Percentiles rank a stretch among this genome's conserved stretches.
Conservation (phyloP, 92 coral and sea anemone species). For the Micromussa lordhowensis region DNA sequence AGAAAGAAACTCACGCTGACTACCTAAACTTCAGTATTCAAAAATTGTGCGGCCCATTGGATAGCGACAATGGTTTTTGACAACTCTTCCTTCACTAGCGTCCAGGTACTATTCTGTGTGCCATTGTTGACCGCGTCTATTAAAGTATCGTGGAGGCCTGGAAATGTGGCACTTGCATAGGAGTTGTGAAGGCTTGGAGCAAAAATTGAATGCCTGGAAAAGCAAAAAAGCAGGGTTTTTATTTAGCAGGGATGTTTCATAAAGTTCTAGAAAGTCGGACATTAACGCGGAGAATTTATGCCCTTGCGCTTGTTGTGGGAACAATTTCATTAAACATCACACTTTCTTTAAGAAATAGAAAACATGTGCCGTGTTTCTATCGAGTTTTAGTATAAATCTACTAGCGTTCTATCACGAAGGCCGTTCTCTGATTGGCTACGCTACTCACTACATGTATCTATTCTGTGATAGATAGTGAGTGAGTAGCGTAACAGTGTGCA, state of each 20-base stretch:
- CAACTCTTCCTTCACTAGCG: constrained; percentile 69
- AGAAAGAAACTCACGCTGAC: neutral
- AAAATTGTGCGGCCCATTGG: constrained; percentile 87
- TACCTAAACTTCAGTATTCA: constrained; percentile 58
- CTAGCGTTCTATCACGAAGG: too few species aligned
- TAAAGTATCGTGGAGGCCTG: constrained; percentile 95
- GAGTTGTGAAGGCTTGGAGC: constrained; percentile 93
- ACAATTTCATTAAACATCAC: neutral
- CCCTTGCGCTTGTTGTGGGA: neutral
- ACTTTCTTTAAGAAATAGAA: too few species aligned
- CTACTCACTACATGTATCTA: too few species aligned
- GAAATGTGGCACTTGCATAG: constrained; percentile 90
- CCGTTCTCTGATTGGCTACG: too few species aligned
- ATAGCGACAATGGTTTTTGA: constrained; percentile 72
- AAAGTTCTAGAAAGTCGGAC: too few species aligned
- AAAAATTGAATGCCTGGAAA: constrained; percentile 87
- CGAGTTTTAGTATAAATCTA: too few species aligned
- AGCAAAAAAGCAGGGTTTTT: neutral
- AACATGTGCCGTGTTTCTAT: too few species aligned
- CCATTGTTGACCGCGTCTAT: constrained; percentile 55
- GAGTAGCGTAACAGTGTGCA: too few species aligned
- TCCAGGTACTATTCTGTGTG: constrained; percentile 60
- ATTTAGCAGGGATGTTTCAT: neutral
- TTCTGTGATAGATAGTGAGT: too few species aligned
- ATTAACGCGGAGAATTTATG: neutral